Base-by-base conservation (phyloP, 1,140 invertebrate species). In the Plectus sambesii region DNA sequence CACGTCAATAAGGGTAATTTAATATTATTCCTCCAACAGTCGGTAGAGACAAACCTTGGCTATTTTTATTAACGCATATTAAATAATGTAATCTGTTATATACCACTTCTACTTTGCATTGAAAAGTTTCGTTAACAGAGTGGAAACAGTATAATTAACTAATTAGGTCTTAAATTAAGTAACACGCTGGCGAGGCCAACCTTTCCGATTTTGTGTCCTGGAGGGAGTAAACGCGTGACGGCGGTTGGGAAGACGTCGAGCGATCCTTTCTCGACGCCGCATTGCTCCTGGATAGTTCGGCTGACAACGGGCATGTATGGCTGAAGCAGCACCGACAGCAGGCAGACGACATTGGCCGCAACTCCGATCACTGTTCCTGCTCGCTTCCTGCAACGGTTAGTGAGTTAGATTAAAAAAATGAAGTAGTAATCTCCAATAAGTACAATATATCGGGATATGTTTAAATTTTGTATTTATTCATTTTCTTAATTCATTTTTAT, bases 221-320 rank as follows among this genome's bases (percentile, higher is more conserved):
- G 26, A 9, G 77, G 74, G 1, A 96, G 71, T 41, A 82, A 76
- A 26, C 77, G 76, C 0, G 78, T 70, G 40, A 87, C 73, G 72
- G 73, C 58, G 1, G 77, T 70, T 46, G 75, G 75, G 24, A 85
- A 69, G 36, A 78, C 62, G 30, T 79, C 73, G 36, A 72, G 64
- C 6, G 71, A 61, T 1, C 12, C 12, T 22, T 65, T 36, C 1
- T 77, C 68, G 3, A 79, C 63, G 57, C 82, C 82, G 5, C 90
- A 73, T 65, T 90, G 86, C 29, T 72, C 58, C 30, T 79, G 76
- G 24, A 93, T 75, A 5, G 72, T 77, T 1, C 77, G 70, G 40
- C 81, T 78, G 1, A 82, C 81, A 25, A 78, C 72, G 0, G 93
- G 93, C 87, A 97, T 92, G 70, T 84, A 96, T 0, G 93, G 92